Conservation (phyloP, 2,797 vertebrate species). For the Thripadectes ignobilis region DNA sequence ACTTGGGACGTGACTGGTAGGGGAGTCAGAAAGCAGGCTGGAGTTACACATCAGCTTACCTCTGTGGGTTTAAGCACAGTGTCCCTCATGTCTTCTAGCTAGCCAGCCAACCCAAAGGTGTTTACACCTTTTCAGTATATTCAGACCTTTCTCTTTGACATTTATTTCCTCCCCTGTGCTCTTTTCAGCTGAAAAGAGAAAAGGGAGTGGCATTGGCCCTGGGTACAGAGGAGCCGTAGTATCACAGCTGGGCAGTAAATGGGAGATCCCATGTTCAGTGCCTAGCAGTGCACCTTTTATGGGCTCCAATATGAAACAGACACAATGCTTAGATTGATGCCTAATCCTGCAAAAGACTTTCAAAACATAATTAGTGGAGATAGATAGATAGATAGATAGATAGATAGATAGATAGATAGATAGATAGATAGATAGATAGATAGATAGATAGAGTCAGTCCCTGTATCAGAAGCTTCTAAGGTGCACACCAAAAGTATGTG, state of each 20-base stretch:
- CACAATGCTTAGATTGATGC: background rate
- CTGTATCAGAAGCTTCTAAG: too few relatives aligned
- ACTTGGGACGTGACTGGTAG: rapidly evolving
- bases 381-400: too few relatives aligned
- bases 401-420: too few relatives aligned
- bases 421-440: too few relatives aligned
- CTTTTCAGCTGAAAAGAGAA: slow-evolving; percentile 10
- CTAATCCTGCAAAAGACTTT: too few relatives aligned
- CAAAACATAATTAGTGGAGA: too few relatives aligned
- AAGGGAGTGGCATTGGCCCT: background rate
- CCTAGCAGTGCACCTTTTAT: background rate
- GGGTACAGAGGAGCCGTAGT: background rate
- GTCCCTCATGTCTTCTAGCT: background rate
- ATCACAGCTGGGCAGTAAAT: background rate
- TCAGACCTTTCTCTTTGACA: background rate
- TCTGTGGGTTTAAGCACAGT: background rate
- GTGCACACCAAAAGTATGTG: too few relatives aligned
- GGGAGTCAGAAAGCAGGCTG: background rate
- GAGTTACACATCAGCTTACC: background rate
- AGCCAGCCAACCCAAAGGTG: background rate
- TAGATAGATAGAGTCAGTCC: too few relatives aligned
- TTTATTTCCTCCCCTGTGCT: background rate
- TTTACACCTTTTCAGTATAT: background rate
- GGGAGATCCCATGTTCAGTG: background rate
- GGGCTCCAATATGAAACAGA: background rate